Conservation (phyloP, 2,888 invertebrate species). For the Acronicta aceris region DNA sequence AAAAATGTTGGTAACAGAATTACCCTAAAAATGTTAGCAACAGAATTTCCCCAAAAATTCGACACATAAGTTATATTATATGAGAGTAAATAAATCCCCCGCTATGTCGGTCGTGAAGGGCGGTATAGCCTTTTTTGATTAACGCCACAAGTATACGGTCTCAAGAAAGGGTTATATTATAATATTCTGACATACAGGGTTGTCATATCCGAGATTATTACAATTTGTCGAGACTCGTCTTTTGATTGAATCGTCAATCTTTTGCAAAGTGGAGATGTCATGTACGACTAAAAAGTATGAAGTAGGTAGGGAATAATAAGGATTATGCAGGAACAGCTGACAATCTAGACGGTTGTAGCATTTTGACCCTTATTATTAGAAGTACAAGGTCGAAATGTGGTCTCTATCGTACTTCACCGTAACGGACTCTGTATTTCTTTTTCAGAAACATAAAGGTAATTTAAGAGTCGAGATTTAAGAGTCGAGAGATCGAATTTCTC, state of each 20-base stretch:
- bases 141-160: constrained; percentile 57
- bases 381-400: too few species aligned
- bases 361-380: too few species aligned
- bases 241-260: constrained; percentile 46
- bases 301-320: too few species aligned
- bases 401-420: too few species aligned
- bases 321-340: too few species aligned
- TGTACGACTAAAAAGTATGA: neutral
- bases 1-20: constrained; percentile 2
- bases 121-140: constrained; percentile 63
- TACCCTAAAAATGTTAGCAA: neutral
- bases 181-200: constrained; percentile 50
- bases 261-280: constrained; percentile 5
- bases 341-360: too few species aligned
- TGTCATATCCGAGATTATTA: constrained; percentile 50
- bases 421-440: too few species aligned
- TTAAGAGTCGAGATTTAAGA: too few species aligned
- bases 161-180: constrained; percentile 59
- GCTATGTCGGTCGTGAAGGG: constrained; percentile 48
- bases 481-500: too few species aligned
- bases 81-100: constrained; percentile 54
- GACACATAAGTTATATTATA: constrained; percentile 43
- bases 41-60: constrained; percentile 30
- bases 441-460: too few species aligned
- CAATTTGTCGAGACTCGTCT: constrained; percentile 37